Conservation (phyloP, 2,113 vertebrate species). For the Xenotilapia flavipinnis region DNA sequence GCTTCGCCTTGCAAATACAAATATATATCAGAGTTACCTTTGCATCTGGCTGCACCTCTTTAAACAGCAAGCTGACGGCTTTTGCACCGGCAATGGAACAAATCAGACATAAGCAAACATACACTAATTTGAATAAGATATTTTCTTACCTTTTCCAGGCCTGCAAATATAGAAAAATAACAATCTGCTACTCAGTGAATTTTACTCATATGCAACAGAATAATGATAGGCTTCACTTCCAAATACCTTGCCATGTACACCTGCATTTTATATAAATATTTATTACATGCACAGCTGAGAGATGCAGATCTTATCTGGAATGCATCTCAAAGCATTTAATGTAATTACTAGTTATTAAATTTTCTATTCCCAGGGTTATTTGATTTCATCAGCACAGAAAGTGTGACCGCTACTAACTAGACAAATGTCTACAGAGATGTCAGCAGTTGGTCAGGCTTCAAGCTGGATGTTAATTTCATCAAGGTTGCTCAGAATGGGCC, state of each 20-base stretch:
- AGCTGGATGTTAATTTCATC: neutral
- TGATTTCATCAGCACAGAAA: neutral
- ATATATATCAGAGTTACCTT: conserved; percentile 4
- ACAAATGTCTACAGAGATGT: neutral
- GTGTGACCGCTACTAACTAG: neutral
- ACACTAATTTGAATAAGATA: neutral
- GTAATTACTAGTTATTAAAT: neutral
- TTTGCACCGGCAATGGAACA: neutral
- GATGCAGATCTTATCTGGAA: neutral
- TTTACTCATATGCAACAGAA: neutral
- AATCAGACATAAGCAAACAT: neutral
- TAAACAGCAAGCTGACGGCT: neutral
- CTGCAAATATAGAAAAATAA: neutral
- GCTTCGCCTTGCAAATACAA: conserved; percentile 2
- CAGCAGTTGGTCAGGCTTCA: neutral
- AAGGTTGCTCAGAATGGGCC: neutral
- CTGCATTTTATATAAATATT: neutral
- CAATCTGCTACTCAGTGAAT: neutral
- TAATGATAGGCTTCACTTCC: neutral
- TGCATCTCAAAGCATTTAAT: neutral
- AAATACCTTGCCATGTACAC: neutral
- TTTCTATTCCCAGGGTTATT: neutral
- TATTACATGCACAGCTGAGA: neutral
- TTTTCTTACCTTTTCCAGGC: neutral
- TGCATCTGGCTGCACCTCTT: neutral